phyloP scores from a whole-genome alignment of 1,140 invertebrate genomes.

The Bombus polaris region DNA sequence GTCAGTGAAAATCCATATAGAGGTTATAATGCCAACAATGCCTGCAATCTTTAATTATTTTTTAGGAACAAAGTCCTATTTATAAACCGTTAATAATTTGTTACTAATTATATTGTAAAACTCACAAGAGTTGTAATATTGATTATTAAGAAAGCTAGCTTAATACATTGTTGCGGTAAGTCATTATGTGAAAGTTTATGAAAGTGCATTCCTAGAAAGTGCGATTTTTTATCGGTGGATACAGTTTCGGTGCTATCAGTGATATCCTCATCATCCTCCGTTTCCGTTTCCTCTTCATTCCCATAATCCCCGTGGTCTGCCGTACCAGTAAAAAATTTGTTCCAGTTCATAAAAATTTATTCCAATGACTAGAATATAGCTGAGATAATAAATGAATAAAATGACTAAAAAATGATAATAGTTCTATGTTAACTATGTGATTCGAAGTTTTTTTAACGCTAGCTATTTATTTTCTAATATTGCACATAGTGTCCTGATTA shows the following conservation, averaged over 20 bases:
- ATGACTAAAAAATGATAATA: not conserved
- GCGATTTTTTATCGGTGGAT: conserved; percentile 47
- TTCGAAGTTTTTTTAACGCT: not conserved
- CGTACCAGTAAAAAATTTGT: conserved; percentile 27
- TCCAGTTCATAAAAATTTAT: conserved; percentile 37
- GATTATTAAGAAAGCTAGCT: conserved; percentile 57
- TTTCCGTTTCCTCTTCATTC: conserved; percentile 64
- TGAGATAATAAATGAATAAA: not conserved
- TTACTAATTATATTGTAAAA: not conserved
- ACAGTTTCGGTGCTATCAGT: conserved; percentile 63
- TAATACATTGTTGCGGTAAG: conserved; percentile 62
- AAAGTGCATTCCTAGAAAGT: conserved; percentile 56
- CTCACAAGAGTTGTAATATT: conserved; percentile 65
- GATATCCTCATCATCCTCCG: conserved; percentile 64
- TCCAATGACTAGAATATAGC: not conserved
- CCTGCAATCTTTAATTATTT: conserved; percentile 64
- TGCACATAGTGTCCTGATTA: not conserved
- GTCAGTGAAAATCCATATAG: conserved; percentile 68
- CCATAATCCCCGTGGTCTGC: conserved; percentile 37
- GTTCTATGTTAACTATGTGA: not conserved
- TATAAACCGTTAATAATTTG: not conserved
- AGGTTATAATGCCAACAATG: conserved; percentile 58
- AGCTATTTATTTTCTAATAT: not conserved
- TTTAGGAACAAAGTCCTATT: not conserved
- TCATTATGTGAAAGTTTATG: conserved; percentile 54